These are phyloP conservation scores for Urophycis tenuis DNA, from an alignment of 2,797 vertebrate species.

Conservation along the genomic window DNA sequence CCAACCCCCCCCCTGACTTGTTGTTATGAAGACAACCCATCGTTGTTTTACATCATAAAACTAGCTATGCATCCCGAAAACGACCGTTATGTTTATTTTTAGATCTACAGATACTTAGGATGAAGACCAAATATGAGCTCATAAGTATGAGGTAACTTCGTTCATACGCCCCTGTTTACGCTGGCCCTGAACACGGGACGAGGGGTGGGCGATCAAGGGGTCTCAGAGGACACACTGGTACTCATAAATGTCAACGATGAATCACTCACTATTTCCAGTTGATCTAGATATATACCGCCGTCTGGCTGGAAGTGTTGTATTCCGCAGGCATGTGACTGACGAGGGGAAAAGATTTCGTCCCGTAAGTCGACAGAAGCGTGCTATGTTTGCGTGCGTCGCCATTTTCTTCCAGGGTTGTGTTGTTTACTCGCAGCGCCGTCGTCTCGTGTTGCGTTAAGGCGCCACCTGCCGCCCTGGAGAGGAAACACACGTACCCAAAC, in stretches of 20 bases:
- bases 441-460: too few relatives aligned
- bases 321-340: conserved; percentile 19
- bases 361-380: conserved; percentile 42
- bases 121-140: background rate
- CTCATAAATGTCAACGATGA: background rate
- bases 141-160: background rate
- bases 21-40: background rate
- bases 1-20: background rate
- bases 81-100: background rate
- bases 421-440: conserved; percentile 9
- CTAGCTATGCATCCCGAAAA: background rate
- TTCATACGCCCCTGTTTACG: background rate
- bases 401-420: conserved; percentile 54
- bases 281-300: conserved; percentile 49
- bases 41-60: too few relatives aligned
- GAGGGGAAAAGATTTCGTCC: conserved; percentile 29
- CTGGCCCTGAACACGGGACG: background rate
- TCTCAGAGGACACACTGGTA: background rate
- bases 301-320: conserved; percentile 21
- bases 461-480: conserved; percentile 46
- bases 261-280: conserved; percentile 59
- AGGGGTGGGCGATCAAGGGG: background rate
- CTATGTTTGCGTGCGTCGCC: conserved; percentile 47
- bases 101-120: background rate
- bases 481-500: conserved; percentile 4